Base-by-base conservation (phyloP, 2,888 invertebrate genomes). In the Dromius quadrimaculatus region DNA sequence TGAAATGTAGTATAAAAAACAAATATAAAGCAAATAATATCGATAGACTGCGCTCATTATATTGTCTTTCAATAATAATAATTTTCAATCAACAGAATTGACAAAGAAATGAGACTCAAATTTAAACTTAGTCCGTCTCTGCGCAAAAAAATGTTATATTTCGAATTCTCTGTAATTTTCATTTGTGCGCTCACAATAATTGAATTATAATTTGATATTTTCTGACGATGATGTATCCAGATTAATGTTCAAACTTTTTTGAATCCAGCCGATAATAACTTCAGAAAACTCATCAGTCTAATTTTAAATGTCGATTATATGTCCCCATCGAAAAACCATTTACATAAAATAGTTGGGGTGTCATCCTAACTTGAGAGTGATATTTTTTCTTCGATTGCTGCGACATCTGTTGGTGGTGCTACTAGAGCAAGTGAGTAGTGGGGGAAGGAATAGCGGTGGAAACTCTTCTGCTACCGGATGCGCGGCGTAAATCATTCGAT, bases 381-480 rank as follows among this genome's bases (percentile, higher is more conserved):
- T 41, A 41, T 62, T 62, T 62, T 41, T 62, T 38, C 41, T 70
- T 50, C 62, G 50, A 62, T 62, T 70, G 69, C 59, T 17, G 41
- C 54, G 19, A 43, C 68, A 72, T 38, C 43, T 62, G 43, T 70
- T 59, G 57, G 38, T 36, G 59, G 43, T 70, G 71, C 64, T 62
- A 66, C 45, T 62, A 43, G 61, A 62, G 61, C 63, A 43, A 47
- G 38, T 36, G 22, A 47, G 50, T 50, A 64, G 54, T 23, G 50
- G 47, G 13, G 54, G 34, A 32, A 73, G 64, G 74, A 62, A 65
- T 72, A 72, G 71, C 71, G 65, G 65, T 57, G 71, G 63, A 62
- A 70, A 57, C 72, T 62, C 72, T 73, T 76, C 75, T 74, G 74
- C 73, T 74, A 76, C 74, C 76, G 76, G 72, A 72, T 73, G 72